Percentiles rank a stretch among this genome's conserved stretches.
phyloP scores from a whole-genome alignment of 1,140 invertebrate genomes.

The Radopholus similis region DNA sequence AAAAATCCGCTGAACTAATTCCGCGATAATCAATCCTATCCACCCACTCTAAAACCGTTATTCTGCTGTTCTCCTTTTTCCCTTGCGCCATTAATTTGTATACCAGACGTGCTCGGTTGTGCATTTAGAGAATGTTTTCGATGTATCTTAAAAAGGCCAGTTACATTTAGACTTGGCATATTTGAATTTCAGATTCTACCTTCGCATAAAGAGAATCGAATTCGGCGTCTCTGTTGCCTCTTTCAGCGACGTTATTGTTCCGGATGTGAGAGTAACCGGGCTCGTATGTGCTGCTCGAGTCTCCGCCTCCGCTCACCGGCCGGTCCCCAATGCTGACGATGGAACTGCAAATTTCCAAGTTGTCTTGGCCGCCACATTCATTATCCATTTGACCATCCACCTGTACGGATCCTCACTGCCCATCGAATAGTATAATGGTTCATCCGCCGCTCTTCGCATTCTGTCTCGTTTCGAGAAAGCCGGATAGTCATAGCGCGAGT shows the following conservation, averaged over 20 bases:
- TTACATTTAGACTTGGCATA: neutral
- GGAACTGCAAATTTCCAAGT: conserved; percentile 22
- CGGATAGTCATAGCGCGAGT: too few relatives aligned
- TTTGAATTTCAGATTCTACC: conserved; percentile 7
- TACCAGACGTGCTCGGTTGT: too few relatives aligned
- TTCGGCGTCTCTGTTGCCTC: conserved; percentile 19
- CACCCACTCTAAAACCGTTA: neutral
- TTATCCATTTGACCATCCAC: neutral
- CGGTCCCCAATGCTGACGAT: conserved; percentile 35
- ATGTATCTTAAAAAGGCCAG: neutral
- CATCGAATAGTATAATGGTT: conserved; percentile 39
- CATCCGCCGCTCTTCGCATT: conserved; percentile 2
- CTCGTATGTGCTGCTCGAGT: conserved; percentile 19
- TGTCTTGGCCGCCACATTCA: neutral
- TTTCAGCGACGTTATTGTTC: neutral
- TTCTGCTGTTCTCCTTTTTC: neutral
- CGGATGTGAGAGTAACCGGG: neutral
- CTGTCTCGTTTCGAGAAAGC: neutral
- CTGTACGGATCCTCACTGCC: conserved; percentile 43
- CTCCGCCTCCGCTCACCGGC: neutral
- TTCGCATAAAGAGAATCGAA: conserved; percentile 40
- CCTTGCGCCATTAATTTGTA: neutral
- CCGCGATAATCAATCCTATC: neutral
- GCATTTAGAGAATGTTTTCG: too few relatives aligned
- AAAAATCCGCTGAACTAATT: neutral